phyloP scores from a whole-genome alignment of 2,113 vertebrate species.

The Eurystomus gularis region DNA sequence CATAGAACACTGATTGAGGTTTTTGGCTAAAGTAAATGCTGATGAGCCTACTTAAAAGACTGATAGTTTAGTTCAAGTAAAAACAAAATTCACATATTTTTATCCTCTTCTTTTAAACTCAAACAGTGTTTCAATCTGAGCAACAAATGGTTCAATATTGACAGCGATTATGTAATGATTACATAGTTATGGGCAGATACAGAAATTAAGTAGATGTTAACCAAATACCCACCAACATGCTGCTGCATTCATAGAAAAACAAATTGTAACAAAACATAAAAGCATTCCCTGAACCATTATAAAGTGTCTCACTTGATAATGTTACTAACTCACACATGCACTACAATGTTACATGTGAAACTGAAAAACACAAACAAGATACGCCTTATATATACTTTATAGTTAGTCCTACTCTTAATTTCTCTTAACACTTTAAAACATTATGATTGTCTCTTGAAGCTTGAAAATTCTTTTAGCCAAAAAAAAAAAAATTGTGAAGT shows the following conservation, averaged over 20 bases:
- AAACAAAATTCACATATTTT: constrained; percentile 76
- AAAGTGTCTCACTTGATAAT: constrained; percentile 62
- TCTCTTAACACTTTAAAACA: constrained; percentile 57
- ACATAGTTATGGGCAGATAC: constrained; percentile 3
- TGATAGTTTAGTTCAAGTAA: constrained; percentile 76
- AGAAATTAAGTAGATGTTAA: constrained; percentile 54
- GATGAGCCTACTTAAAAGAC: constrained; percentile 55
- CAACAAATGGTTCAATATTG: constrained; percentile 60
- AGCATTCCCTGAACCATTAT: constrained; percentile 74
- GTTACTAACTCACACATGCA: constrained; percentile 65
- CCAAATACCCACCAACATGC: constrained; percentile 23
- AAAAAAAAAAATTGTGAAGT: background rate
- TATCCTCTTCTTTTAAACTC: constrained; percentile 58
- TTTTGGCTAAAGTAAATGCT: constrained; percentile 47
- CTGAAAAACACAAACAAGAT: constrained; percentile 59
- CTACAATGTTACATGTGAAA: constrained; percentile 73
- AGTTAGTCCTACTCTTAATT: constrained; percentile 60
- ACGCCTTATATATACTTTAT: constrained; percentile 66
- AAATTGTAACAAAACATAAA: constrained; percentile 34
- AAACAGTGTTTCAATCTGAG: constrained; percentile 74
- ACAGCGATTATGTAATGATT: constrained; percentile 41
- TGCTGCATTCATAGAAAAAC: constrained; percentile 47
- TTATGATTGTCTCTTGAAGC: constrained; percentile 64
- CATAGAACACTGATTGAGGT: constrained; percentile 56
- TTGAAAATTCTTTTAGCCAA: background rate